These are phyloP conservation scores for Phymatocera aterrima DNA, from an alignment of 2,888 invertebrate genomes.

Conservation along the genomic window DNA sequence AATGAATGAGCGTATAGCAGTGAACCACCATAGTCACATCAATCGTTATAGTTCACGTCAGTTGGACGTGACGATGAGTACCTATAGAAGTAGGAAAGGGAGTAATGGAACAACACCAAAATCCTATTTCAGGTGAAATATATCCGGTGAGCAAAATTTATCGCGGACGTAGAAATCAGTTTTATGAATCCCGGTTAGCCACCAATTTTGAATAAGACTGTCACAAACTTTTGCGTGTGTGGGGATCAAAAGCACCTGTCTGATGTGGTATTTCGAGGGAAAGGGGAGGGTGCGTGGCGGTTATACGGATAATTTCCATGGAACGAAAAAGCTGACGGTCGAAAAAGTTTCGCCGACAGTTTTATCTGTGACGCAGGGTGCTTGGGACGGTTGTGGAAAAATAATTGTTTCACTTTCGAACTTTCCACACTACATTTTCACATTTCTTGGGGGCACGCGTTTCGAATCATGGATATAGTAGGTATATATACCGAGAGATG, in stretches of 20 bases:
- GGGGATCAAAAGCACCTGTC: background rate
- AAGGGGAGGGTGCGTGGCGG: background rate
- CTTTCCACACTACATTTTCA: constrained; percentile 18
- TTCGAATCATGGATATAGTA: background rate
- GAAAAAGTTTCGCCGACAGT: constrained; percentile 9
- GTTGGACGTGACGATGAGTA: background rate
- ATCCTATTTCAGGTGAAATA: constrained; percentile 18
- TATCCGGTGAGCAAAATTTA: constrained; percentile 48
- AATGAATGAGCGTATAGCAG: too few species aligned
- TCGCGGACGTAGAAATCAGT: constrained; percentile 47
- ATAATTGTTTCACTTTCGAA: constrained; percentile 24
- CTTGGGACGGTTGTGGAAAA: constrained; percentile 18
- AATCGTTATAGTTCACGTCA: too few species aligned
- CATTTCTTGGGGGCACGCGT: background rate
- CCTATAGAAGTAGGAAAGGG: background rate
- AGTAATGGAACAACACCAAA: background rate
- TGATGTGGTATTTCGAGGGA: background rate
- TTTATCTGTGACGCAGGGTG: constrained; percentile 6
- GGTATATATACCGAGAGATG: background rate
- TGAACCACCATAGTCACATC: background rate
- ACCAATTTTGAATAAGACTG: background rate
- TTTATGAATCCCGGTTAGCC: constrained; percentile 43
- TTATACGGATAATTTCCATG: background rate
- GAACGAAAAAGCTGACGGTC: constrained; percentile 35
- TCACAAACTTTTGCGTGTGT: background rate